Evolutionary conservation across 1,140 invertebrate species (phyloP).

Genomic region (Ruditapes philippinarum): DNA sequence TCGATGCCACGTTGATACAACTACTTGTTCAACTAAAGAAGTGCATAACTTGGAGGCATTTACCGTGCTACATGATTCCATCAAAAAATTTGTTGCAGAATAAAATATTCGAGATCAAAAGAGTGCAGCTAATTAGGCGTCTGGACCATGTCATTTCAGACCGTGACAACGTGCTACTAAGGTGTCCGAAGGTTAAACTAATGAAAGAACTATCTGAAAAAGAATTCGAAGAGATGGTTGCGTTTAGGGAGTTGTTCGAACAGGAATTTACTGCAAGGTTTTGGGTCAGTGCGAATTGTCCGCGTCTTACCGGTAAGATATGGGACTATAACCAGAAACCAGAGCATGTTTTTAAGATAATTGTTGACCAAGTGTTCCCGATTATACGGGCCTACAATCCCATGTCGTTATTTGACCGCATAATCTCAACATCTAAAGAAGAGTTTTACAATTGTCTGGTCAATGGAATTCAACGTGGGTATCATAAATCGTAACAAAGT

Average conservation of each 20-base stretch:
- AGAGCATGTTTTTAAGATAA: neutral
- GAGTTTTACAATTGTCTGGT: neutral
- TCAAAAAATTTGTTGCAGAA: neutral
- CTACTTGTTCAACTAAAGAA: neutral
- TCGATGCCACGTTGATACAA: neutral
- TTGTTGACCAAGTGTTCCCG: neutral
- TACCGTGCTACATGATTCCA: conserved; percentile 42
- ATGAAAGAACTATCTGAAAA: neutral
- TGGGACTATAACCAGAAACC: neutral
- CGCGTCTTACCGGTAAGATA: neutral
- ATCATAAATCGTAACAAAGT: no score
- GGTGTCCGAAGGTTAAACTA: neutral
- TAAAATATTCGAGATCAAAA: neutral
- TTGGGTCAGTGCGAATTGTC: neutral
- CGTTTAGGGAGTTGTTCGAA: neutral
- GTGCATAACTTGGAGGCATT: neutral
- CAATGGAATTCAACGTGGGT: neutral
- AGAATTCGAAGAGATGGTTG: neutral
- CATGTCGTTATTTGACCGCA: neutral
- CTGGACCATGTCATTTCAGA: neutral
- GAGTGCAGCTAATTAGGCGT: neutral
- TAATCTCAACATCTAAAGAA: neutral
- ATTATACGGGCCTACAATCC: neutral
- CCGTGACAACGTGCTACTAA: neutral
- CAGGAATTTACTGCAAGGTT: neutral